Evolutionary conservation across 2,113 vertebrate species (phyloP).

Genomic region (Oryzias javanicus): DNA sequence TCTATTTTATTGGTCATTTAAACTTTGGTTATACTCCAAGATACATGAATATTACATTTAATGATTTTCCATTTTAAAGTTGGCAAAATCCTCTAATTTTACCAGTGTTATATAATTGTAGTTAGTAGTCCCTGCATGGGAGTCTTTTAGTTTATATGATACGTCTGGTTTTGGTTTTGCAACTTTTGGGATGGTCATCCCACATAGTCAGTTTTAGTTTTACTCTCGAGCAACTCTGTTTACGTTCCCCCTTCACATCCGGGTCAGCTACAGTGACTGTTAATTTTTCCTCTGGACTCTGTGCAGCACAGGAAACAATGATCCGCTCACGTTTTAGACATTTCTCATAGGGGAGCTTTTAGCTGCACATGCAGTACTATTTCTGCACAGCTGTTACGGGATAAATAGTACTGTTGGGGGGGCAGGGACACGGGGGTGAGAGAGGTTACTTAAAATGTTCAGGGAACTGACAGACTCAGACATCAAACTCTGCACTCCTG

Average conservation of each 20-base stretch:
- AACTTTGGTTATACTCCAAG: no score
- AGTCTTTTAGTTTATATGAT: no score
- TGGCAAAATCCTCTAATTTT: no score
- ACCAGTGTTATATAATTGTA: no score
- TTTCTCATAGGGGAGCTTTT: constrained; percentile 63
- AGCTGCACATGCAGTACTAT: constrained; percentile 61
- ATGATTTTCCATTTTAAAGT: no score
- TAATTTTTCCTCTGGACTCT: constrained; percentile 56
- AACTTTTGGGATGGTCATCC: constrained; percentile 1
- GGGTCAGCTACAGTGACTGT: constrained; percentile 65
- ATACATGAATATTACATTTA: no score
- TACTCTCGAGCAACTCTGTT: constrained; percentile 29
- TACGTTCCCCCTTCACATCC: constrained; percentile 27
- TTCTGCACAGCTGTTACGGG: constrained; percentile 67
- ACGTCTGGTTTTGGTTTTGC: constrained; percentile 16
- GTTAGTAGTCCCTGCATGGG: no score
- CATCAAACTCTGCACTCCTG: constrained; percentile 27
- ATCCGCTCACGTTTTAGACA: constrained; percentile 64
- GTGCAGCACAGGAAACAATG: constrained; percentile 64
- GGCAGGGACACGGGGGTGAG: constrained; percentile 20
- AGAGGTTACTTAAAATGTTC: constrained; percentile 58
- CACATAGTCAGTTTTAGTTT: constrained; percentile 48
- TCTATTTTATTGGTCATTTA: no score
- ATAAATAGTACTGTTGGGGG: constrained; percentile 54
- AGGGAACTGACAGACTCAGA: constrained; percentile 34